Percentiles rank a stretch among this genome's conserved stretches.
Evolutionary conservation across 2,888 invertebrate species (phyloP).

Genomic region (Pseudococcus viburni): DNA sequence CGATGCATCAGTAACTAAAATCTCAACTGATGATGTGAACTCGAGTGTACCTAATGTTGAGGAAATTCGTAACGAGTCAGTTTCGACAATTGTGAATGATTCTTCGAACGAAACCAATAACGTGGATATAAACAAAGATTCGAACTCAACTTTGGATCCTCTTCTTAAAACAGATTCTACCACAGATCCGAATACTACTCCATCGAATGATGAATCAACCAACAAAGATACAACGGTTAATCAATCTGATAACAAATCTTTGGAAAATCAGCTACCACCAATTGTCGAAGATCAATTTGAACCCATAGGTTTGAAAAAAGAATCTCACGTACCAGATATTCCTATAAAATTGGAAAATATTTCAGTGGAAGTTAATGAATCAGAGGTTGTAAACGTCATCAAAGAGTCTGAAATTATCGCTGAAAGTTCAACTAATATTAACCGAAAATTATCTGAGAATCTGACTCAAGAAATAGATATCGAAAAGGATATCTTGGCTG

Average conservation of each 20-base stretch:
- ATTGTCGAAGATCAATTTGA: neutral
- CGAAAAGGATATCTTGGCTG: neutral
- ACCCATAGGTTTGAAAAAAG: neutral
- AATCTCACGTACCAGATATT: neutral
- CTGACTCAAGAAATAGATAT: neutral
- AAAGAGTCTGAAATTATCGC: neutral
- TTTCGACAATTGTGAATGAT: no score
- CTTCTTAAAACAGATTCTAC: neutral
- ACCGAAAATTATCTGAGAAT: neutral
- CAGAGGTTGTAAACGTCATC: conserved; percentile 3
- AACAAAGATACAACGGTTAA: neutral
- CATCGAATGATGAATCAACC: neutral
- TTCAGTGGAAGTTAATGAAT: neutral
- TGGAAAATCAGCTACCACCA: neutral
- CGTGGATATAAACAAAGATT: neutral
- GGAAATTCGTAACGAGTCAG: neutral
- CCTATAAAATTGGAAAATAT: neutral
- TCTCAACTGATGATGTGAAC: neutral
- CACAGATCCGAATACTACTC: neutral
- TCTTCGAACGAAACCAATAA: neutral
- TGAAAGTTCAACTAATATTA: neutral
- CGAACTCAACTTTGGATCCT: neutral
- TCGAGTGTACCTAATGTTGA: neutral
- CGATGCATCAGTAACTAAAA: neutral
- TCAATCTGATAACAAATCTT: neutral